phyloP scores from a whole-genome alignment of 2,888 invertebrate genomes.

The Cepaea hortensis region DNA sequence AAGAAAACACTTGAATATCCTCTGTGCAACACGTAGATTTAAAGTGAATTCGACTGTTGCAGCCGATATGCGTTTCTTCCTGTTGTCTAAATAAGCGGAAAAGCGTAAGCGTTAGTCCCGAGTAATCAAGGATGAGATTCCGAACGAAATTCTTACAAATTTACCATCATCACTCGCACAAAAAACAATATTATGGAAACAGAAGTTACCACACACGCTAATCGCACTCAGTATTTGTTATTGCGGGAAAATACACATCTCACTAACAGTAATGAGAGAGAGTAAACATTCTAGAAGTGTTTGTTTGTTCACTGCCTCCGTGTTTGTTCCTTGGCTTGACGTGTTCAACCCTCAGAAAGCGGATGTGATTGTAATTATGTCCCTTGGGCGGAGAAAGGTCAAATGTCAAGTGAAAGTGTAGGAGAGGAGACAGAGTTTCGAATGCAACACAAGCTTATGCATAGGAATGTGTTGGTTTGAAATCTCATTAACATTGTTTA shows the following conservation, averaged over 20 bases:
- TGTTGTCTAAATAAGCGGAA: too few relatives aligned
- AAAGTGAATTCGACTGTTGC: too few relatives aligned
- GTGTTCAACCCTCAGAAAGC: conserved; percentile 17
- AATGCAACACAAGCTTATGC: too few relatives aligned
- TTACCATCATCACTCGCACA: background rate
- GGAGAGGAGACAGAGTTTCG: background rate
- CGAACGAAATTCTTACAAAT: too few relatives aligned
- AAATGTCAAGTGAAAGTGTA: background rate
- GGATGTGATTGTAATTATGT: conserved; percentile 30
- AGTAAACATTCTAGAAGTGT: background rate
- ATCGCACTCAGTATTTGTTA: background rate
- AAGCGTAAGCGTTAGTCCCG: too few relatives aligned
- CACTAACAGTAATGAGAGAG: background rate
- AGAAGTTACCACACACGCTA: background rate
- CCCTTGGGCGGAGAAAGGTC: background rate
- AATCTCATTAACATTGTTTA: too few relatives aligned
- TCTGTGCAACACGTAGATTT: background rate
- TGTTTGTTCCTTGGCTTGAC: background rate
- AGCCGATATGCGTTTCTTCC: too few relatives aligned
- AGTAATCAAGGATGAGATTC: too few relatives aligned
- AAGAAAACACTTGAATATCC: background rate
- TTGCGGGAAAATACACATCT: background rate
- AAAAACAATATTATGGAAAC: background rate
- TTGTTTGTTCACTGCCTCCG: background rate
- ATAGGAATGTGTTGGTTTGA: too few relatives aligned